Evolutionary conservation across 2,797 vertebrate species (phyloP).

Genomic region (Muraenolepis orangiensis): DNA sequence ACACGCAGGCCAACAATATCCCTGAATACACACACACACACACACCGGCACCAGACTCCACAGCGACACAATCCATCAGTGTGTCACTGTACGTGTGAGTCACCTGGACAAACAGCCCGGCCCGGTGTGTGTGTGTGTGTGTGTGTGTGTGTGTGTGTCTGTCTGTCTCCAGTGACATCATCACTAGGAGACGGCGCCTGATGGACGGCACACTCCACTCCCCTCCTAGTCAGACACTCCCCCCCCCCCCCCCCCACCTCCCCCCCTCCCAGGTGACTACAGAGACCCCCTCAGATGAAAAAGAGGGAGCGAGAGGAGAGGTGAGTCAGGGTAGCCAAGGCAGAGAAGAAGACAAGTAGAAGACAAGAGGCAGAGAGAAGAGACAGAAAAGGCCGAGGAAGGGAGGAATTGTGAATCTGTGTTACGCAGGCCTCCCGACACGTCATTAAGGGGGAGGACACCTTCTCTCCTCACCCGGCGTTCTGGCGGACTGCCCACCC

Average conservation of each 20-base stretch:
- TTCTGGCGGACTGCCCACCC: not conserved
- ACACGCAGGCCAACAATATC: constrained; percentile 6
- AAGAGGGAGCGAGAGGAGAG: constrained; percentile 20
- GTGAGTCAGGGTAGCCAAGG: constrained; percentile 47
- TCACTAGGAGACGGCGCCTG: constrained; percentile 64
- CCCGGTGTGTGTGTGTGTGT: constrained; percentile 45
- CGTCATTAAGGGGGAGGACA: constrained; percentile 54
- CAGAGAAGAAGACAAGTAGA: constrained; percentile 29
- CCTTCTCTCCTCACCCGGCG: constrained; percentile 48
- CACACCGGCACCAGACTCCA: constrained; percentile 60
- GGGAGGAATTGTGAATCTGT: no score
- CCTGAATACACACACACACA: constrained; percentile 50
- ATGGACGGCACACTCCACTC: constrained; percentile 70
- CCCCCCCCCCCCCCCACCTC: constrained; percentile 46
- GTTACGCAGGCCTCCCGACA: constrained; percentile 43
- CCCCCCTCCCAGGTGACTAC: constrained; percentile 44
- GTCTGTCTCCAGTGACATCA: constrained; percentile 74
- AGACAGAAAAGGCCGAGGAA: no score
- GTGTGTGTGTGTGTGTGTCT: constrained; percentile 12
- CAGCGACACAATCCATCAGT: constrained; percentile 63
- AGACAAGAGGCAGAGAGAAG: not conserved
- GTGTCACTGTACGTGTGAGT: constrained; percentile 65
- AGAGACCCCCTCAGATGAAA: constrained; percentile 51
- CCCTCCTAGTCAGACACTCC: constrained; percentile 49
- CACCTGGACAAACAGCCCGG: constrained; percentile 68